Base-by-base conservation (phyloP, 2,888 invertebrate genomes). In the Pheosia gnoma region DNA sequence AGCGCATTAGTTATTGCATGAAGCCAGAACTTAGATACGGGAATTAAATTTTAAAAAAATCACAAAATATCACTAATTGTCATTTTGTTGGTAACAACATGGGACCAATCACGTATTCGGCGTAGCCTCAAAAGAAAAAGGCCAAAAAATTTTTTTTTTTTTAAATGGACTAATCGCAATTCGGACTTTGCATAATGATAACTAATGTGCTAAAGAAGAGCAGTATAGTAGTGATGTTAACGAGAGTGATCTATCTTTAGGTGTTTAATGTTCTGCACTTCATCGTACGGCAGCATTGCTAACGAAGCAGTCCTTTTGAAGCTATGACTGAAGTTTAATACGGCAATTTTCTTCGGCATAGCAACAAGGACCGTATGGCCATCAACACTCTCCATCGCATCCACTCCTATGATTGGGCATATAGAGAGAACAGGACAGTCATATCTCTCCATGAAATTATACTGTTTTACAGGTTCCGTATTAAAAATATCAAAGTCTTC, bases 341-440 rank as follows among this genome's bases (percentile, higher is more conserved):
- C 73, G 0, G 85, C 87, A 9, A 93, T 81, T 68, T 91, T 90
- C 59, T 89, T 88, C 0, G 90, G 90, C 91, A 91, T 90, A 0
- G 83, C 91, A 0, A 90, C 85, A 2, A 90, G 64, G 0, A 93
- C 81, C 0, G 72, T 85, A 59, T 93, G 93, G 0, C 89, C 87
- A 0, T 84, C 79, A 51, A 84, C 81, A 0, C 70, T 67, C 74
- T 93, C 93, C 0, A 84, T 55, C 0, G 89, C 82, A 57, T 93
- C 91, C 6, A 92, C 82, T 62, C 85, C 81, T 0, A 89, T 60
- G 47, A 93, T 88, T 0, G 89, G 89, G 66, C 88, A 83, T 61
- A 77, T 75, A 0, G 87, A 82, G 0, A 90, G 65, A 0, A 89
- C 85, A 0, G 89, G 90, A 51, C 85, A 84, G 41, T 89, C 87